Evolutionary conservation across 2,113 vertebrate genomes (phyloP).

Genomic region (Glareola pratincola): DNA sequence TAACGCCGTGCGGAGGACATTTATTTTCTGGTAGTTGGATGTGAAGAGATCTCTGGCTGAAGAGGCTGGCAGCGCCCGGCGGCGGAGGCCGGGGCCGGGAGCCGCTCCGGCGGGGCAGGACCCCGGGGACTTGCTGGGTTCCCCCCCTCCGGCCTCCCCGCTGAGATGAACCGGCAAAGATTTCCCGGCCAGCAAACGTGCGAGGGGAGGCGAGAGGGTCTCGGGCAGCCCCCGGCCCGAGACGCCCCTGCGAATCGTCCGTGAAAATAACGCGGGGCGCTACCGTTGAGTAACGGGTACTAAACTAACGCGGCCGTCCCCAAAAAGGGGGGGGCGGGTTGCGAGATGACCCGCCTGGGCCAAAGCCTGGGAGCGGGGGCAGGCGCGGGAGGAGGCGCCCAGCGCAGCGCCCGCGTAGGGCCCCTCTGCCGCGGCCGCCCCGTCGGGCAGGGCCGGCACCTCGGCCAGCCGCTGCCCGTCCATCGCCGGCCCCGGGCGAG

Average conservation of each 20-base stretch:
- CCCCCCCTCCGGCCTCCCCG: no score
- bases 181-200: background rate
- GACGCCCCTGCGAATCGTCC: background rate
- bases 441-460: background rate
- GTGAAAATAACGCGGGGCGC: background rate
- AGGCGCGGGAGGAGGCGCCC: background rate
- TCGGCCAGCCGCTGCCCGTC: background rate
- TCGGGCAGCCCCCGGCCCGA: background rate
- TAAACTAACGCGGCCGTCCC: background rate
- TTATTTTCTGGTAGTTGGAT: background rate
- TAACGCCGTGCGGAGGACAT: conserved; percentile 38
- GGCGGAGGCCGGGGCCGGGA: background rate
- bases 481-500: background rate
- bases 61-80: background rate
- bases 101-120: background rate
- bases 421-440: background rate
- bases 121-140: background rate
- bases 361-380: background rate
- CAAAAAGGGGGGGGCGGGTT: background rate
- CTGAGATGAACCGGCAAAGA: background rate
- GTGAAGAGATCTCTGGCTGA: background rate
- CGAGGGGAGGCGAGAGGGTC: background rate
- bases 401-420: background rate
- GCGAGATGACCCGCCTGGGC: background rate
- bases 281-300: background rate